Percentiles rank a stretch among this genome's conserved stretches.
Conservation (phyloP, 2,888 invertebrate species). For the Norana najaformis region DNA sequence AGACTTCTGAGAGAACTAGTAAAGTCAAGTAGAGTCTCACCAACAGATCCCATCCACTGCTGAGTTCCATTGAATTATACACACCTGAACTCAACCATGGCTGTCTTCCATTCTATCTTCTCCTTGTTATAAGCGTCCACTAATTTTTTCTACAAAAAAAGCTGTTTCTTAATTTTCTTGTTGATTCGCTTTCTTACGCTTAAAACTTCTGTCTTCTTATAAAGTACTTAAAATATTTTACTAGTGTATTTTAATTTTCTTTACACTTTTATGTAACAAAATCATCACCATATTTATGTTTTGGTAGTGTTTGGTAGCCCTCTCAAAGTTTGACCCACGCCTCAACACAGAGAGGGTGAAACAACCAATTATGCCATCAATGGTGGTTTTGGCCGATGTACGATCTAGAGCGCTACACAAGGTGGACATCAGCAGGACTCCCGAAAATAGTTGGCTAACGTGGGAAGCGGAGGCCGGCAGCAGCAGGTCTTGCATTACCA, state of each 20-base stretch:
- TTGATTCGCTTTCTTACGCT: no score
- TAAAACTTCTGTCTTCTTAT: no score
- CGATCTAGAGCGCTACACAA: no score
- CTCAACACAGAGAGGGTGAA: neutral
- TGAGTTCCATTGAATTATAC: neutral
- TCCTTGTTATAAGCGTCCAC: slow-evolving; percentile 62
- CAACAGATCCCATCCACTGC: neutral
- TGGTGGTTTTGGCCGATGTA: no score
- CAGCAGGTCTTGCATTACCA: no score
- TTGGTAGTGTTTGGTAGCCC: neutral
- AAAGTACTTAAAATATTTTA: no score
- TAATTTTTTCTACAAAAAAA: slow-evolving; percentile 64
- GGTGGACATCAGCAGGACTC: no score
- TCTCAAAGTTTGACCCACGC: no score
- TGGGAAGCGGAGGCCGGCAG: no score
- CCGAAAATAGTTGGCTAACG: no score
- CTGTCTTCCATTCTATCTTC: slow-evolving; percentile 64
- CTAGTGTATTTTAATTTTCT: neutral
- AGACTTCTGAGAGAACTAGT: neutral
- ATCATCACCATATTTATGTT: neutral
- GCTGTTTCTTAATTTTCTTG: neutral
- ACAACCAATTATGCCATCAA: no score
- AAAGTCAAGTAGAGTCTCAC: no score
- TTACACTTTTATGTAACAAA: neutral
- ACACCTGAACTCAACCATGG: slow-evolving; percentile 63